A percentile compares a stretch with the other conserved stretches of the same genome.
Conservation (phyloP, 2,888 invertebrate genomes). For the Notodonta dromedarius region DNA sequence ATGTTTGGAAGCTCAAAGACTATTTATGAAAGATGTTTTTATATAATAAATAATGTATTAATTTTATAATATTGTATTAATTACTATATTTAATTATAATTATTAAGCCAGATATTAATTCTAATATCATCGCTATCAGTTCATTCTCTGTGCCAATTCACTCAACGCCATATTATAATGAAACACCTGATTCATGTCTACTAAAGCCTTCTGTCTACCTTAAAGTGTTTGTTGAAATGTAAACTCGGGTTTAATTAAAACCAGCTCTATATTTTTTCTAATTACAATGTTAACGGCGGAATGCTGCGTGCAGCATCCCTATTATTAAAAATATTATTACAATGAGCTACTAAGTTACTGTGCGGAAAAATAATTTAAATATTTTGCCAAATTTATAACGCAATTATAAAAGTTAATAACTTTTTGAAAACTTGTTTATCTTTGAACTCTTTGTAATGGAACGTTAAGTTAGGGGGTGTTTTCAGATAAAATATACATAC, state of each 20-base stretch:
- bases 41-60: no score
- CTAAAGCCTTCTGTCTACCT: conserved; percentile 47
- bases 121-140: conserved; percentile 4
- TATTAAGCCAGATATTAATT: no score
- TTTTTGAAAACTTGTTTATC: no score
- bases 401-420: background rate
- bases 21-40: no score
- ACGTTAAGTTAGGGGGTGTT: no score
- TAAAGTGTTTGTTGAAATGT: conserved; percentile 50
- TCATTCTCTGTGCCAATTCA: conserved; percentile 29
- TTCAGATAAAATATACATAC: no score
- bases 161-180: conserved; percentile 44
- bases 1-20: no score
- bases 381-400: background rate
- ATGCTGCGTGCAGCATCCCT: background rate
- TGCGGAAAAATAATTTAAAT: background rate
- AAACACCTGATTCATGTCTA: conserved; percentile 50
- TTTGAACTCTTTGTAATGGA: no score
- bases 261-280: conserved; percentile 14
- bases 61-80: no score
- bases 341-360: background rate
- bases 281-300: conserved; percentile 18
- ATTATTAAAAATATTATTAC: background rate
- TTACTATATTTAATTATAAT: no score
- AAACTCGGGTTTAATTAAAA: conserved; percentile 54